These are phyloP conservation scores for Lottia scabra DNA, from an alignment of 2,888 invertebrate genomes.

Conservation along the genomic window DNA sequence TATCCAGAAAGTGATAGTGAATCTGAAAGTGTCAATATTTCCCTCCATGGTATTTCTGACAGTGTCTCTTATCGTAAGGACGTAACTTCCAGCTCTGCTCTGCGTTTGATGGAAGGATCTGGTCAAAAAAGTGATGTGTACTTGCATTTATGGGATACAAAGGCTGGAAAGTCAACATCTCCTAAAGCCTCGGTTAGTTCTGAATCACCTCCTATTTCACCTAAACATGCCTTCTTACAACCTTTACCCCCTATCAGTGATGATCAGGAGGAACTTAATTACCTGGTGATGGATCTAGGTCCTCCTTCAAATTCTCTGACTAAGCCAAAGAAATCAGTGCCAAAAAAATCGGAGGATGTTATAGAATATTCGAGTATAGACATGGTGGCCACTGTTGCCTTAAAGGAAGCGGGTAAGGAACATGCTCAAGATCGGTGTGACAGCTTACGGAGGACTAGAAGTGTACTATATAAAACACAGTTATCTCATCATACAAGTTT, in stretches of 20 bases:
- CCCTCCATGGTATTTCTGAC: background rate
- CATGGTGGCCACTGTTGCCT: constrained; percentile 65
- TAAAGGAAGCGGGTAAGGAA: constrained; percentile 62
- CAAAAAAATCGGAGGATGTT: constrained; percentile 35
- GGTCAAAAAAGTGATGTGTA: background rate
- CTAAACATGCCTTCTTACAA: constrained; percentile 20
- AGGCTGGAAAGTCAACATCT: background rate
- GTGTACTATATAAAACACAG: background rate
- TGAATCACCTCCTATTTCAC: constrained; percentile 18
- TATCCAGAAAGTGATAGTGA: background rate
- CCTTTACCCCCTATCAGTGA: constrained; percentile 22
- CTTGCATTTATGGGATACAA: background rate
- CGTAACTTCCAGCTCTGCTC: background rate
- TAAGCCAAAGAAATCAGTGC: constrained; percentile 27
- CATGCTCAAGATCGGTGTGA: constrained; percentile 64
- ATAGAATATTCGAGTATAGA: constrained; percentile 68
- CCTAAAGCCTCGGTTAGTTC: constrained; percentile 7
- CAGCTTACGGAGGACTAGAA: constrained; percentile 40
- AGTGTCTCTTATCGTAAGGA: background rate
- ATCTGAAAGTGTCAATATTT: background rate
- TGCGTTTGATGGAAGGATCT: background rate
- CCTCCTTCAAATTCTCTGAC: constrained; percentile 31
- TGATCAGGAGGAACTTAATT: constrained; percentile 59
- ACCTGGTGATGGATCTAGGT: constrained; percentile 66
- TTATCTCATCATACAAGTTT: constrained; percentile 1